phyloP scores from a whole-genome alignment of 2,797 vertebrate genomes.

The Aplochiton taeniatus region DNA sequence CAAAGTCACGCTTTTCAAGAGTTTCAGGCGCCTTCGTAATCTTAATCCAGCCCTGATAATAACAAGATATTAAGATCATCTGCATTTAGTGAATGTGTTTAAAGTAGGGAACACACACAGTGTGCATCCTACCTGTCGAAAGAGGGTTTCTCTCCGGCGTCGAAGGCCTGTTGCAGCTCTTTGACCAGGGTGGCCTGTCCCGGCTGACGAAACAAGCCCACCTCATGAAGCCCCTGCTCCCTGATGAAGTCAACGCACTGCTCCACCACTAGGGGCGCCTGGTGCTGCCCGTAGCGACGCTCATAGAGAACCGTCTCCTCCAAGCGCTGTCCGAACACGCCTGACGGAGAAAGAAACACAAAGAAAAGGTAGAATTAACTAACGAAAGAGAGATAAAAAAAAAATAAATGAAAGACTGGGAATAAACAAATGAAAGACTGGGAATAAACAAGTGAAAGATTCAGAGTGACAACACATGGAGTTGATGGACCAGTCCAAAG shows the following conservation, averaged over 20 bases:
- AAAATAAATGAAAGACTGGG: background rate
- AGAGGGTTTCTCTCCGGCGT: conserved; percentile 77
- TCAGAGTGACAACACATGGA: background rate
- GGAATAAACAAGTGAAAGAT: background rate
- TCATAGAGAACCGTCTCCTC: conserved; percentile 81
- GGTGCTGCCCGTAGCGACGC: conserved; percentile 72
- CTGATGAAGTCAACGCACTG: conserved; percentile 79
- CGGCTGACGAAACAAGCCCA: conserved; percentile 77
- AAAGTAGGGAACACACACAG: background rate
- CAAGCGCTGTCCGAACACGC: conserved; percentile 80
- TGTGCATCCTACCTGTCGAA: conserved; percentile 71
- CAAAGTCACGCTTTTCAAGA: too few relatives aligned
- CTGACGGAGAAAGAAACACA: conserved; percentile 44
- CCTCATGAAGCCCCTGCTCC: conserved; percentile 71
- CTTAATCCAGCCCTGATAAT: too few relatives aligned
- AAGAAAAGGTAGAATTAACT: background rate
- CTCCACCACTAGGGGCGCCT: conserved; percentile 80
- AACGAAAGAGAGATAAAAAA: background rate
- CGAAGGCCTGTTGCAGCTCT: conserved; percentile 78
- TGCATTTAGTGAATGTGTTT: background rate
- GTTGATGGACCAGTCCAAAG: too few relatives aligned
- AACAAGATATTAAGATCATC: too few relatives aligned
- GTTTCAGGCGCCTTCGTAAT: too few relatives aligned
- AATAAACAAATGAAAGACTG: background rate
- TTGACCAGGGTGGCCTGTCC: conserved; percentile 77